Conservation (phyloP, 2,888 invertebrate genomes). For the Glaucopsyche alexis region DNA sequence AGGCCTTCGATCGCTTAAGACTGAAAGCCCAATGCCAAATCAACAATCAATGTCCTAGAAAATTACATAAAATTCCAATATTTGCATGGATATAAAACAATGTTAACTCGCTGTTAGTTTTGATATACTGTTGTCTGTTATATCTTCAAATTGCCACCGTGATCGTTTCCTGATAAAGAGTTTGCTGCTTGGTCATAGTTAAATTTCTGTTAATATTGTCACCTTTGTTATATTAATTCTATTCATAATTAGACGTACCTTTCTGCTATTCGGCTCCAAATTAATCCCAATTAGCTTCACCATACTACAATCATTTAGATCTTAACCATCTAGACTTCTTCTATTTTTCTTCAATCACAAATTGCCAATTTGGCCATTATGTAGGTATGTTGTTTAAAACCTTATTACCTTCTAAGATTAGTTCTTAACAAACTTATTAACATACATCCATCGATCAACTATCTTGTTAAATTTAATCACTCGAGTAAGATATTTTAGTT, state of each 20-base stretch:
- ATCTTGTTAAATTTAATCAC: neutral
- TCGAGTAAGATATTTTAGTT: slow-evolving; percentile 10
- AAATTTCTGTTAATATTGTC: too few species aligned
- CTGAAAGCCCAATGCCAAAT: slow-evolving; percentile 57
- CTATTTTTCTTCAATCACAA: neutral
- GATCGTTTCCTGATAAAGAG: neutral
- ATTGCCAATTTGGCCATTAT: neutral
- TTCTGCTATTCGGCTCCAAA: too few species aligned
- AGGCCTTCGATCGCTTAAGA: slow-evolving; percentile 57
- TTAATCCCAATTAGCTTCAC: too few species aligned
- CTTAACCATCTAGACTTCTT: neutral
- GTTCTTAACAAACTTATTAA: neutral
- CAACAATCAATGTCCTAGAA: slow-evolving; percentile 50
- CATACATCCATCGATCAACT: neutral
- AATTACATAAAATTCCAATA: slow-evolving; percentile 29
- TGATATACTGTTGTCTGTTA: slow-evolving; percentile 10
- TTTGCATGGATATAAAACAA: slow-evolving; percentile 13
- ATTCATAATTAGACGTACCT: too few species aligned
- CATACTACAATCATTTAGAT: too few species aligned
- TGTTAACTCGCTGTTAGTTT: neutral
- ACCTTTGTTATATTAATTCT: too few species aligned
- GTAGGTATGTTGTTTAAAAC: neutral
- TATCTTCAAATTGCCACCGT: neutral
- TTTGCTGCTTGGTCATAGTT: neutral
- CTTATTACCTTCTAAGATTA: neutral